Evolutionary conservation across 64 coral and sea anemone species (phyloP).

Genomic region (Dendronephthya gigantea): DNA sequence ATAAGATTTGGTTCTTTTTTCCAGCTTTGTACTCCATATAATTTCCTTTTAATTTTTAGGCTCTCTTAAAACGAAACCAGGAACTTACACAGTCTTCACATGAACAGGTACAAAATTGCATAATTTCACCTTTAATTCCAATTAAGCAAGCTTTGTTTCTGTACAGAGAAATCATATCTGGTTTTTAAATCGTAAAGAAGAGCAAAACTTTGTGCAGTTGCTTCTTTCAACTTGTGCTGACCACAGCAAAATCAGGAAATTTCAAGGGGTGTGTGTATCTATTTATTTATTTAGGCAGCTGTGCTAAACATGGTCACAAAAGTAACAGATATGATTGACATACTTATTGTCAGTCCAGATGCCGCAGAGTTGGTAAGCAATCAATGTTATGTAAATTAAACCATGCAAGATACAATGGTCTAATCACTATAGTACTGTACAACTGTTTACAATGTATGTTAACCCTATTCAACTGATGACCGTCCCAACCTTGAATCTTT

Average conservation of each 20-base stretch:
- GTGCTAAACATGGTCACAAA: slow-evolving; percentile 87
- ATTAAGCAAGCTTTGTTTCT: too few relatives aligned
- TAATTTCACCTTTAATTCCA: not conserved
- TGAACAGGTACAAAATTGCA: slow-evolving; percentile 58
- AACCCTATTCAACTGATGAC: too few relatives aligned
- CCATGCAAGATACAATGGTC: too few relatives aligned
- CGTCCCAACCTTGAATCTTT: not conserved
- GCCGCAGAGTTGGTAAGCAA: slow-evolving; percentile 68
- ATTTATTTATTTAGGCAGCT: not conserved
- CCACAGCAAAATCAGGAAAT: too few relatives aligned
- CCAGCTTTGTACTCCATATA: too few relatives aligned
- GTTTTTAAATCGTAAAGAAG: too few relatives aligned
- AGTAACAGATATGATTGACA: slow-evolving; percentile 74
- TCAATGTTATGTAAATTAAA: not conserved
- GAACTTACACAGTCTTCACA: slow-evolving; percentile 69
- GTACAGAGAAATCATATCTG: too few relatives aligned
- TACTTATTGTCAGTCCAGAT: slow-evolving; percentile 84
- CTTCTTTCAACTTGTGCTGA: too few relatives aligned
- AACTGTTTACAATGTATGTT: too few relatives aligned
- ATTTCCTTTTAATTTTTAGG: slow-evolving; percentile 23
- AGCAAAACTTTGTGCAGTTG: too few relatives aligned
- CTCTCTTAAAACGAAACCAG: slow-evolving; percentile 80
- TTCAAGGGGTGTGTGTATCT: too few relatives aligned
- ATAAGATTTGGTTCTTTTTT: not conserved
- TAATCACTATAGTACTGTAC: too few relatives aligned